phyloP scores from a whole-genome alignment of 2,113 vertebrate species.

The Genyomyrus donnyi region DNA sequence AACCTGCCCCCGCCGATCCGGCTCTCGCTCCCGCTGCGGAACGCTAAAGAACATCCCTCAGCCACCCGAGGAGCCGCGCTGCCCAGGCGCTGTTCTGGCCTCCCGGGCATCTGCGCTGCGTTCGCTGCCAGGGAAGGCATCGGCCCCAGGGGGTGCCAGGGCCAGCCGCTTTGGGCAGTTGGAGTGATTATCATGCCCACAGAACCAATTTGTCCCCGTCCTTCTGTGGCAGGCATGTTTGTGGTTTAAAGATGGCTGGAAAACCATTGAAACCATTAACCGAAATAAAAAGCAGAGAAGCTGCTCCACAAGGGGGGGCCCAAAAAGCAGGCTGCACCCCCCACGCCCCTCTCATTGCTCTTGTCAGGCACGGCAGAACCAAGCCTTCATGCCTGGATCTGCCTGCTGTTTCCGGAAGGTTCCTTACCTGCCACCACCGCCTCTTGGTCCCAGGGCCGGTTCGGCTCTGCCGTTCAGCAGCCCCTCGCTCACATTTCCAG shows the following conservation, averaged over 20 bases:
- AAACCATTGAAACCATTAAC: neutral
- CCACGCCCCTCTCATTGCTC: neutral
- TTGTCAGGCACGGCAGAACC: neutral
- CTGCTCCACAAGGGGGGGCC: neutral
- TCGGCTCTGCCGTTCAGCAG: neutral
- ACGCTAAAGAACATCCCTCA: neutral
- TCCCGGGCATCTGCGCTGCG: neutral
- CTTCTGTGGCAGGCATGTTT: neutral
- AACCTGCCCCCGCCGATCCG: neutral
- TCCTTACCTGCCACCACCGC: neutral
- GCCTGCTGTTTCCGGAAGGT: conserved; percentile 29
- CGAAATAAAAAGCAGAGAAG: neutral
- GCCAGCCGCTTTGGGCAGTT: neutral
- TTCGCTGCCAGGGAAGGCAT: neutral
- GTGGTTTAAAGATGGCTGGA: neutral
- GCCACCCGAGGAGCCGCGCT: neutral
- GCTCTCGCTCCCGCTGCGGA: neutral
- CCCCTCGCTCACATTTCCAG: conserved; percentile 16
- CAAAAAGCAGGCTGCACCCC: neutral
- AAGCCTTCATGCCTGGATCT: neutral
- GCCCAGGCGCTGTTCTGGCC: neutral
- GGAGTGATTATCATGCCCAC: neutral
- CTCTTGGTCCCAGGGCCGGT: conserved; percentile 26
- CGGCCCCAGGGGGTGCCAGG: neutral
- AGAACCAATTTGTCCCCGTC: neutral